These are phyloP conservation scores for Mesocricetus auratus DNA, from an alignment of 2,113 vertebrate species.

Conservation along the genomic window DNA sequence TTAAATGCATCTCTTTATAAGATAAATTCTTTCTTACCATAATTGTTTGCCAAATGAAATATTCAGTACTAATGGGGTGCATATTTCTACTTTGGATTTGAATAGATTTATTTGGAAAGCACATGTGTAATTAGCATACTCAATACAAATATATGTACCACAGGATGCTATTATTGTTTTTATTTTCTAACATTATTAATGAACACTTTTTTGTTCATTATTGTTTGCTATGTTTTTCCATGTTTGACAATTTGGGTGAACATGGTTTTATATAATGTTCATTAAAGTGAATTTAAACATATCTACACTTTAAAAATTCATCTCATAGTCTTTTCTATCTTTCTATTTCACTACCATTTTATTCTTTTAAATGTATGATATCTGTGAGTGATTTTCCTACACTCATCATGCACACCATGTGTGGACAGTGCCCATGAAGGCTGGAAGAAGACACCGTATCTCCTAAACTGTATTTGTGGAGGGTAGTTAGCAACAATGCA, in stretches of 20 bases:
- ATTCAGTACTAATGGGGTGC: neutral
- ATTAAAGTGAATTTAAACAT: neutral
- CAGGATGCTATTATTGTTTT: neutral
- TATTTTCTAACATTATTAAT: neutral
- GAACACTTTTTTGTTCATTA: neutral
- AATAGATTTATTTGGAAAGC: neutral
- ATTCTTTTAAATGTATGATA: neutral
- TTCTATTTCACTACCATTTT: neutral
- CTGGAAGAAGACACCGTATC: neutral
- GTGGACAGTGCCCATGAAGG: neutral
- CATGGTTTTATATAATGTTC: neutral
- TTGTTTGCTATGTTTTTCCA: neutral
- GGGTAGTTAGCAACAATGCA: neutral
- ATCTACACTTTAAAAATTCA: neutral
- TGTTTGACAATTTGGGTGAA: neutral
- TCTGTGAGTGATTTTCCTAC: neutral
- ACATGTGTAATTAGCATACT: neutral
- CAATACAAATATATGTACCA: neutral
- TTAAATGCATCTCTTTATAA: neutral
- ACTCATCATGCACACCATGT: no score
- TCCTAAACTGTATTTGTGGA: neutral
- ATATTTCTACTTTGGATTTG: constrained; percentile 16
- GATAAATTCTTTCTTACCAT: neutral
- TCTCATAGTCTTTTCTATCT: neutral
- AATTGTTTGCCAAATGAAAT: neutral